These are phyloP conservation scores for Parochlus steinenii DNA, from an alignment of 2,888 invertebrate genomes.

Conservation along the genomic window DNA sequence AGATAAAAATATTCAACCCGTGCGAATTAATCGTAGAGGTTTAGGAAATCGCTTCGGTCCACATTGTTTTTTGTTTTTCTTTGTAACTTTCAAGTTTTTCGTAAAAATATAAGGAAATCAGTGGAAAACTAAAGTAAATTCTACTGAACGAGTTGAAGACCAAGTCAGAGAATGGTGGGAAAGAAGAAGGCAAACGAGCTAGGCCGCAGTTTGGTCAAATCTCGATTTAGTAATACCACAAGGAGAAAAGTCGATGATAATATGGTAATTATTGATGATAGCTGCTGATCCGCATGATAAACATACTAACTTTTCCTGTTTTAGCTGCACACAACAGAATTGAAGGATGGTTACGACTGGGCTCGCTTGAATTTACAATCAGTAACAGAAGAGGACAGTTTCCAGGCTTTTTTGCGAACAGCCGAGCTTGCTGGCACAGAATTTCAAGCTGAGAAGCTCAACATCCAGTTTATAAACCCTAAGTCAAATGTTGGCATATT, in stretches of 20 bases:
- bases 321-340: slow-evolving; percentile 68
- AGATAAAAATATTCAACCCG: too few species aligned
- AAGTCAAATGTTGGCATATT: slow-evolving; percentile 42
- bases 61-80: too few species aligned
- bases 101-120: too few species aligned
- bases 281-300: slow-evolving; percentile 10
- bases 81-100: too few species aligned
- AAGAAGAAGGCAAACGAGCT: slow-evolving; percentile 44
- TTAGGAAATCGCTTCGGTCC: too few species aligned
- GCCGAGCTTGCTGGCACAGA: slow-evolving; percentile 90
- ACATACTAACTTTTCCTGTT: slow-evolving; percentile 16
- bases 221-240: slow-evolving; percentile 33
- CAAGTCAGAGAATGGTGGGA: too few species aligned
- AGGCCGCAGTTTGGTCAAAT: slow-evolving; percentile 57
- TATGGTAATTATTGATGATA: slow-evolving; percentile 7
- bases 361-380: slow-evolving; percentile 77
- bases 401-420: slow-evolving; percentile 90
- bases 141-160: too few species aligned
- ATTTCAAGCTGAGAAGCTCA: slow-evolving; percentile 80
- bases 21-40: too few species aligned
- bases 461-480: slow-evolving; percentile 57
- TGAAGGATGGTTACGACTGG: slow-evolving; percentile 86
- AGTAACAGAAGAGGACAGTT: slow-evolving; percentile 87
- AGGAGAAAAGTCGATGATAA: slow-evolving; percentile 13
- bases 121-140: too few species aligned